Percentiles rank a stretch among this genome's conserved stretches.
Evolutionary conservation across 2,113 vertebrate species (phyloP).

Genomic region (Campylomormyrus numenius): DNA sequence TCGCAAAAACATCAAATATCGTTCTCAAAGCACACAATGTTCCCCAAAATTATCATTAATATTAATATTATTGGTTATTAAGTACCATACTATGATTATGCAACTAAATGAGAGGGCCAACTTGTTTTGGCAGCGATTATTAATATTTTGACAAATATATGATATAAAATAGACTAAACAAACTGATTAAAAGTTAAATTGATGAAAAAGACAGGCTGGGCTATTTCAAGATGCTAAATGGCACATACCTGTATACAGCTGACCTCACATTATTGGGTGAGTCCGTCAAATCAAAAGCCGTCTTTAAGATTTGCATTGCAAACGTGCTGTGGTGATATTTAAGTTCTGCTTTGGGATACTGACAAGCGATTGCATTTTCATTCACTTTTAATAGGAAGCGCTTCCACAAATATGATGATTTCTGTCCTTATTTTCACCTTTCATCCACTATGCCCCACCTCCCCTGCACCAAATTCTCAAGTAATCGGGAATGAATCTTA

Average conservation of each 20-base stretch:
- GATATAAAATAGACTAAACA: too few species aligned
- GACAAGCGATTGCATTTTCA: neutral
- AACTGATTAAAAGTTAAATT: neutral
- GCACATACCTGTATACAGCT: neutral
- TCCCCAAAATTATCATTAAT: neutral
- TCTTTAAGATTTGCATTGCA: neutral
- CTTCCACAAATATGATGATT: neutral
- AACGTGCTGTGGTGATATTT: neutral
- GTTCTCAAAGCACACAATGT: neutral
- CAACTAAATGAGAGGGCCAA: too few species aligned
- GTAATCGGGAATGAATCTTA: neutral
- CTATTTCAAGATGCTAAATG: neutral
- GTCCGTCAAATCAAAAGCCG: neutral
- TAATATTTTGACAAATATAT: neutral
- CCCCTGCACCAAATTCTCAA: neutral
- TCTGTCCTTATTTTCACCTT: neutral
- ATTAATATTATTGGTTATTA: neutral
- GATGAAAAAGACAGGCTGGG: neutral
- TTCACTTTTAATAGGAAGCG: neutral
- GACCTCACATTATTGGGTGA: neutral
- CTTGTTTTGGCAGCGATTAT: too few species aligned
- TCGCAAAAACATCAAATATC: neutral
- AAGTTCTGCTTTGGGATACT: neutral
- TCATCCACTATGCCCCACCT: neutral
- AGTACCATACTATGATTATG: too few species aligned